Evolutionary conservation across 64 coral and sea anemone species (phyloP).

Genomic region (Montipora capricornis): DNA sequence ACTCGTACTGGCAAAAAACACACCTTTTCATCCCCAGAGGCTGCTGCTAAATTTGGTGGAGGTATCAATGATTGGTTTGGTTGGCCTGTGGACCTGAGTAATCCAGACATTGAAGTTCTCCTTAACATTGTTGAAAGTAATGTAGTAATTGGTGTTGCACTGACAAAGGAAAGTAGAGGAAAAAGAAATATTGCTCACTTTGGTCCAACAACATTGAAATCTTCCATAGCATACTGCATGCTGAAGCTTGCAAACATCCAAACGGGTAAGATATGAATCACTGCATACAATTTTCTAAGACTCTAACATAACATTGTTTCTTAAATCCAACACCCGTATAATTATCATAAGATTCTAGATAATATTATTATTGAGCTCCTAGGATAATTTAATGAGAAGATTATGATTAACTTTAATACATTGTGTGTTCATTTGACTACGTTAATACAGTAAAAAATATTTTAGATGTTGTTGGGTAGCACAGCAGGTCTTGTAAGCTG

Average conservation of each 20-base stretch:
- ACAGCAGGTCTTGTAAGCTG: too few species aligned
- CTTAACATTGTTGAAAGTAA: constrained; percentile 81
- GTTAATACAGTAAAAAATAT: too few species aligned
- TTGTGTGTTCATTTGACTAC: too few species aligned
- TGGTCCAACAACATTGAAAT: constrained; percentile 97
- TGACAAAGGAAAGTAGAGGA: constrained; percentile 80
- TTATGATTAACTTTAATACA: too few species aligned
- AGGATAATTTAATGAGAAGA: too few species aligned
- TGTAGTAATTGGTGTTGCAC: constrained; percentile 83
- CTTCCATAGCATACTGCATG: constrained; percentile 92
- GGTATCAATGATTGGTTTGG: constrained; percentile 88
- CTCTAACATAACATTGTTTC: too few species aligned
- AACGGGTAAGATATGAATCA: constrained; percentile 52
- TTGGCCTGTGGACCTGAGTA: constrained; percentile 88
- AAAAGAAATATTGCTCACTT: constrained; percentile 95
- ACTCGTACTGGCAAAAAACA: constrained; percentile 75
- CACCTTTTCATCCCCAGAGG: constrained; percentile 86
- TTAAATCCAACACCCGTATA: too few species aligned
- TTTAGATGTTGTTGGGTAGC: too few species aligned
- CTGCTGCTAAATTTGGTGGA: constrained; percentile 93
- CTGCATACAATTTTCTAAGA: background rate
- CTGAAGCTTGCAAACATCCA: constrained; percentile 85
- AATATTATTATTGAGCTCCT: too few species aligned
- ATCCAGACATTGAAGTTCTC: constrained; percentile 93
- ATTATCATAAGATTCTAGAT: too few species aligned